Evolutionary conservation across 2,888 invertebrate species (phyloP).

Genomic region (Cephus runcator): DNA sequence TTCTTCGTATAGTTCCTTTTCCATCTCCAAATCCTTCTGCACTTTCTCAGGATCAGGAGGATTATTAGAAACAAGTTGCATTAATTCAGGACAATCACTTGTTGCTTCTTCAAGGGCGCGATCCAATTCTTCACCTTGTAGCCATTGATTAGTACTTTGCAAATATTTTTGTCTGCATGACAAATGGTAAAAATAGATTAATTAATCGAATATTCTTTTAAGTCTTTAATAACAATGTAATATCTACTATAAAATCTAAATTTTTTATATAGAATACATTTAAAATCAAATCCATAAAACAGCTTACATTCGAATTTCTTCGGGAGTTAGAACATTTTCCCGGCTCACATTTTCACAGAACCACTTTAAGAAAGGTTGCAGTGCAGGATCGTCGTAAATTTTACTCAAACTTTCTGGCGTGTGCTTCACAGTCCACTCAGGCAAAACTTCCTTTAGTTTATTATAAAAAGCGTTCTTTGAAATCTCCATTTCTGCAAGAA

Average conservation of each 20-base stretch:
- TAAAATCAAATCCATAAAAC: neutral
- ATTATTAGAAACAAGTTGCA: constrained; percentile 38
- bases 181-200: constrained; percentile 7
- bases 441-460: constrained; percentile 49
- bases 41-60: constrained; percentile 28
- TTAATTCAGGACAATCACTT: constrained; percentile 48
- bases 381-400: constrained; percentile 44
- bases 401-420: constrained; percentile 47
- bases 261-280: neutral
- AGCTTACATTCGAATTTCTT: constrained; percentile 51
- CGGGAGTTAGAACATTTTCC: constrained; percentile 51
- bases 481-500: constrained; percentile 34
- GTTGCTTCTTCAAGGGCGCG: constrained; percentile 42
- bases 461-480: constrained; percentile 40
- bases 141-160: constrained; percentile 44
- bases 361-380: constrained; percentile 58
- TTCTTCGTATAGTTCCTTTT: constrained; percentile 42
- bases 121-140: constrained; percentile 49
- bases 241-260: neutral
- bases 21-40: constrained; percentile 30
- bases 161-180: constrained; percentile 44
- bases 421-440: constrained; percentile 42
- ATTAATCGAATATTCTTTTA: too few relatives aligned
- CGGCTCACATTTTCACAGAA: constrained; percentile 49
- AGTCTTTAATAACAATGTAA: neutral